Conservation (phyloP, 2,888 invertebrate species). For the Phaedon cochleariae region DNA sequence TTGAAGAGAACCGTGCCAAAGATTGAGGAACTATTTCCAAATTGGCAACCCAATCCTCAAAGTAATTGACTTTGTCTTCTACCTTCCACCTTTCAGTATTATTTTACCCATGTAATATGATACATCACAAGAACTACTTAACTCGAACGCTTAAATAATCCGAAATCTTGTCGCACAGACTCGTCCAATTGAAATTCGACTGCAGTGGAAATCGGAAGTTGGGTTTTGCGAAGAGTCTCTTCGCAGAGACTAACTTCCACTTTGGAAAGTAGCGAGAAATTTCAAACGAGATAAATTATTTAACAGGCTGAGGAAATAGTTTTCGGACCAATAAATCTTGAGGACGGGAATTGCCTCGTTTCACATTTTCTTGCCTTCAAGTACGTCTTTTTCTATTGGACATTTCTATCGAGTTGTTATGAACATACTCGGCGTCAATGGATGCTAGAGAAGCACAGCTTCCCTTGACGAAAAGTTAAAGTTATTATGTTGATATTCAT, state of each 20-base stretch:
- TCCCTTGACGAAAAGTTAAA: no score
- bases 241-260: background rate
- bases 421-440: no score
- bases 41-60: background rate
- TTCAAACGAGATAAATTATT: slow-evolving; percentile 2
- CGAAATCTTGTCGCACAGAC: background rate
- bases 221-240: background rate
- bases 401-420: no score
- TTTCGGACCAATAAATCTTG: slow-evolving; percentile 7
- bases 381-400: no score
- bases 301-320: background rate
- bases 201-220: slow-evolving; percentile 4
- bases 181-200: slow-evolving; percentile 1
- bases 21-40: background rate
- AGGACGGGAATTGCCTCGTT: background rate
- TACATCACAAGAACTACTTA: no score
- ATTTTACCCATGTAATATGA: no score
- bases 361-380: no score
- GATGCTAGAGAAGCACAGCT: no score
- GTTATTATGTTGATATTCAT: no score
- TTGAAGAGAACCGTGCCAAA: background rate
- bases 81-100: no score
- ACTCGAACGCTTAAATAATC: background rate
- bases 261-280: slow-evolving; percentile 3
- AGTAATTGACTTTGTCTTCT: background rate